Percentiles rank a stretch among this genome's conserved stretches.
These are phyloP conservation scores for Callipepla californica DNA, from an alignment of 2,113 vertebrate genomes.

Conservation along the genomic window DNA sequence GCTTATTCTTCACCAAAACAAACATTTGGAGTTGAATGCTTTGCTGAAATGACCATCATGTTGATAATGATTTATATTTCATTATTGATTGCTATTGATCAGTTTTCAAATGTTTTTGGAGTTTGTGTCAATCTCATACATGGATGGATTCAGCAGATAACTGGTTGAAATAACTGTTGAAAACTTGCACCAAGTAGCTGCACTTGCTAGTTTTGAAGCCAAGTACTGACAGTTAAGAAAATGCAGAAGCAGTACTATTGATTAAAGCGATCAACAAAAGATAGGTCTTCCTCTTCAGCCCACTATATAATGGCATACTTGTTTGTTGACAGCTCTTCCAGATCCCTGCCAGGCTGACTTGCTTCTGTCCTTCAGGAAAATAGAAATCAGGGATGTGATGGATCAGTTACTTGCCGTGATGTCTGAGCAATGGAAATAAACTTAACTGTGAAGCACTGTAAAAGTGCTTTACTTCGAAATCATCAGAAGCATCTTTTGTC, in stretches of 20 bases:
- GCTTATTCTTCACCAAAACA: neutral
- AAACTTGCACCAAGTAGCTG: neutral
- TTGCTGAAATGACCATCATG: neutral
- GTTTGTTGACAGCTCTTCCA: neutral
- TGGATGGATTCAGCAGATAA: neutral
- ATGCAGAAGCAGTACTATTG: neutral
- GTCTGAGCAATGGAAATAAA: neutral
- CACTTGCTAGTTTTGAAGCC: neutral
- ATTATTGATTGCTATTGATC: neutral
- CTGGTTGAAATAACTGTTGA: neutral
- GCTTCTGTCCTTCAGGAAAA: neutral
- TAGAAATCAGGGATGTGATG: neutral
- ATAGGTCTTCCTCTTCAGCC: neutral
- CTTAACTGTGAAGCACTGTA: neutral
- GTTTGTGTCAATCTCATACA: neutral
- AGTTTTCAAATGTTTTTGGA: neutral
- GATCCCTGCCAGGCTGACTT: neutral
- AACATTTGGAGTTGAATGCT: neutral
- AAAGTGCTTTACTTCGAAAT: neutral
- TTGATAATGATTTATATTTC: neutral
- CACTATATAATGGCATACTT: neutral
- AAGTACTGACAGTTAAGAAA: neutral
- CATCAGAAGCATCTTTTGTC: neutral
- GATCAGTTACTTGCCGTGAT: neutral
- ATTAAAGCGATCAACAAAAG: neutral